Conservation (phyloP, 92 coral and sea anemone genomes). For the Virgularia gustaviana region DNA sequence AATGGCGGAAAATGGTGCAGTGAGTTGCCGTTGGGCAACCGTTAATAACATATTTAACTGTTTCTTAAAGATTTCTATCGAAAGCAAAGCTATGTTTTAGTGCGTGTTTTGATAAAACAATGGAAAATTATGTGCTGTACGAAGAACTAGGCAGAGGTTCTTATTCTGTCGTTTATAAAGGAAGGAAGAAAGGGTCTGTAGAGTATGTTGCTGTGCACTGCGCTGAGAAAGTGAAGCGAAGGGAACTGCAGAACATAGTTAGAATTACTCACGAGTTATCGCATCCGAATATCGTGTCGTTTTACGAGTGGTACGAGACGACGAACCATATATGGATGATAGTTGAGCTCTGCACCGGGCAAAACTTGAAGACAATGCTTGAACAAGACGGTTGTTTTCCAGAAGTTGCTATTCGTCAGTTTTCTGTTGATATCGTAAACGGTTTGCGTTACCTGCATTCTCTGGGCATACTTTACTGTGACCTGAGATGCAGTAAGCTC, state of each 20-base stretch:
- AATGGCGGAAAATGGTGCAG: too few species aligned
- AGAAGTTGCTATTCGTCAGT: constrained; percentile 65
- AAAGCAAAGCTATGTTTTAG: neutral
- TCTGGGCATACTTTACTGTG: constrained; percentile 84
- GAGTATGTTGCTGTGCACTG: constrained; percentile 98
- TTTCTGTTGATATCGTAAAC: constrained; percentile 73
- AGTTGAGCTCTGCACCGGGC: constrained; percentile 92
- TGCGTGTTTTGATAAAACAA: neutral
- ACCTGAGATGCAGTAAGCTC: constrained; percentile 75
- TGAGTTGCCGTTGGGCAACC: constrained; percentile 26
- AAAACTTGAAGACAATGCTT: constrained; percentile 62
- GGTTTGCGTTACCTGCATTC: constrained; percentile 77
- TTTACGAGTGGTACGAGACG: constrained; percentile 98
- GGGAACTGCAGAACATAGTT: constrained; percentile 86
- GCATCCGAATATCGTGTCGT: constrained; percentile 79
- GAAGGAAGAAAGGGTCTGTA: constrained; percentile 89
- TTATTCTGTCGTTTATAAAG: constrained; percentile 91
- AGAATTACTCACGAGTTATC: constrained; percentile 89
- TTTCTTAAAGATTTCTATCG: neutral
- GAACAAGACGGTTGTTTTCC: constrained; percentile 79
- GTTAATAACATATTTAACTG: constrained; percentile 26
- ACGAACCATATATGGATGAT: constrained; percentile 99
- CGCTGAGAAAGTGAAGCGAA: constrained; percentile 86
- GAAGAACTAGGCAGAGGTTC: constrained; percentile 96
- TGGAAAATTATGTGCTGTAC: constrained; percentile 96